Base-by-base conservation (phyloP, 1,140 invertebrate species). In the Leptinotarsa undecemlineata region DNA sequence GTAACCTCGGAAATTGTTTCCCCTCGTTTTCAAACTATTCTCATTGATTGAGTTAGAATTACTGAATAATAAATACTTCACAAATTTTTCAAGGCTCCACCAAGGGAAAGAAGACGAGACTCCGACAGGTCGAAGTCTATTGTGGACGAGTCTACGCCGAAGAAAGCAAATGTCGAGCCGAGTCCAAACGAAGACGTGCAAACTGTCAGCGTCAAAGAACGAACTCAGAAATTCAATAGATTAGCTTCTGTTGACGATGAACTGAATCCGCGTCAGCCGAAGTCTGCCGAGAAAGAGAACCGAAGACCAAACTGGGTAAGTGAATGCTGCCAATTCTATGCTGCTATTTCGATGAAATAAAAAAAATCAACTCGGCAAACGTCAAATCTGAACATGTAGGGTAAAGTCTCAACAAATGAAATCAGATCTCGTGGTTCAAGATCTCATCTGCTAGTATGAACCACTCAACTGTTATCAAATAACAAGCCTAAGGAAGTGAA, bases 181-280 rank as follows among this genome's bases (percentile, higher is more conserved):
- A 79, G 77, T 60, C 48, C 20, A 57, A 81, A 72, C 76, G 81
- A 78, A 80, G 86, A 86, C 47, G 85, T 87, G 64, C 88, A 88
- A 76, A 88, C 92, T 78, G 90, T 96, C 75, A 96, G 94, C 77
- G 95, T 98, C 4, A 95, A 94, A 83, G 96, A 98, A 85, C 89
- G 94, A 76, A 96, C 94, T 81, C 92, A 96, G 87, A 95, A 95
- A 84, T 96, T 98, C 84, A 96, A 98, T 85, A 90, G 93, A 79
- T 91, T 97, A 89, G 94, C 95, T 68, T 95, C 93, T 6, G 91
- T 94, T 79, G 90, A 89, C 80, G 92, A 94, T 82, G 86, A 92
- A 8, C 82, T 88, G 51, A 90, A 87, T 79, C 88, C 85, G 62
- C 87, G 86, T 61, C 90, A 89, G 84, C 85, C 88, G 15, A 81